These are phyloP conservation scores for Spilosoma lubricipeda DNA, from an alignment of 2,888 invertebrate genomes.

Conservation along the genomic window DNA sequence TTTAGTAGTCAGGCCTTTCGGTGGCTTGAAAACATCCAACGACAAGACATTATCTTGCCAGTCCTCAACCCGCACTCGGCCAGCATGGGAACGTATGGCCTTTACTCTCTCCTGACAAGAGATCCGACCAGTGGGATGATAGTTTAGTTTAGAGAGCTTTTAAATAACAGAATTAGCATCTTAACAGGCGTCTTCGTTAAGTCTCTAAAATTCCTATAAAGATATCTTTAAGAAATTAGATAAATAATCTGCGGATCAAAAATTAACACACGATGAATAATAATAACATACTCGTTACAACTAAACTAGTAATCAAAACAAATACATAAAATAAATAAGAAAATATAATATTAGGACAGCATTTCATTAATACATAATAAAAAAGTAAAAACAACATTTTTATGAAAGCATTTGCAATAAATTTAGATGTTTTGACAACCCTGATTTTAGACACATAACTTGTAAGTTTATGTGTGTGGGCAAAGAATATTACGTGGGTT, in stretches of 20 bases:
- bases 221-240: neutral
- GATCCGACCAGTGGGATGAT: no score
- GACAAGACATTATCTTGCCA: no score
- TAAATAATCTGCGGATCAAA: neutral
- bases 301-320: slow-evolving; percentile 19
- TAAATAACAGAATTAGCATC: no score
- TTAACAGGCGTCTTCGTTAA: no score
- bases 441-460: slow-evolving; percentile 19
- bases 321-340: slow-evolving; percentile 15
- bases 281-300: slow-evolving; percentile 1
- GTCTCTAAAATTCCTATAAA: neutral
- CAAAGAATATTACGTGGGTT: slow-evolving; percentile 32
- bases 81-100: no score
- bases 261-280: neutral
- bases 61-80: no score
- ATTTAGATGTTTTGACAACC: slow-evolving; percentile 40
- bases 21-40: no score
- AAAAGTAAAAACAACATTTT: slow-evolving; percentile 7
- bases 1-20: no score
- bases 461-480: slow-evolving; percentile 25
- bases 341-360: slow-evolving; percentile 19
- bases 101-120: no score
- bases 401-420: slow-evolving; percentile 37
- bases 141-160: no score
- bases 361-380: slow-evolving; percentile 4